These are phyloP conservation scores for Metopia argyrocephala DNA, from an alignment of 2,888 invertebrate genomes.

Conservation along the genomic window DNA sequence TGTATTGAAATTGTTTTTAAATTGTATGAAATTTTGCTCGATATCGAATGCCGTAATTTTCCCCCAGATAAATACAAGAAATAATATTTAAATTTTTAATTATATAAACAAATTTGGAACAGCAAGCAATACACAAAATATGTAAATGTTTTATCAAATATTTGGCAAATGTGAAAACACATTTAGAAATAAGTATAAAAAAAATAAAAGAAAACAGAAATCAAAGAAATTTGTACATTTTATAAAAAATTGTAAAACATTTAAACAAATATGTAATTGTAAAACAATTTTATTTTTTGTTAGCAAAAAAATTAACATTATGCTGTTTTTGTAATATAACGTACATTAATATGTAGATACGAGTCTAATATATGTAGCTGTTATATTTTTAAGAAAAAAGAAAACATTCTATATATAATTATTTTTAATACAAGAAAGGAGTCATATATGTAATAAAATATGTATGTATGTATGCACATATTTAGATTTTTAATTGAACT, in stretches of 20 bases:
- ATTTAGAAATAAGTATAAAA: no score
- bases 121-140: no score
- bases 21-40: no score
- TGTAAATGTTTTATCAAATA: no score
- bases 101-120: no score
- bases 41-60: no score
- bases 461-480: no score
- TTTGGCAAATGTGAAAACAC: no score
- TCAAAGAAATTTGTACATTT: slow-evolving; percentile 18
- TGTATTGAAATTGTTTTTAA: no score
- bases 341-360: background rate
- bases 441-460: background rate
- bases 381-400: background rate
- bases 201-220: slow-evolving; percentile 25
- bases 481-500: no score
- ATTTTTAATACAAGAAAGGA: background rate
- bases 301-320: background rate
- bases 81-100: no score
- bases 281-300: background rate
- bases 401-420: background rate
- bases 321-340: background rate
- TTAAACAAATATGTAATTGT: slow-evolving; percentile 43
- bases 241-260: slow-evolving; percentile 26
- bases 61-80: no score
- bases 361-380: background rate